phyloP scores from a whole-genome alignment of 2,797 vertebrate genomes.

The Moxostoma hubbsi region DNA sequence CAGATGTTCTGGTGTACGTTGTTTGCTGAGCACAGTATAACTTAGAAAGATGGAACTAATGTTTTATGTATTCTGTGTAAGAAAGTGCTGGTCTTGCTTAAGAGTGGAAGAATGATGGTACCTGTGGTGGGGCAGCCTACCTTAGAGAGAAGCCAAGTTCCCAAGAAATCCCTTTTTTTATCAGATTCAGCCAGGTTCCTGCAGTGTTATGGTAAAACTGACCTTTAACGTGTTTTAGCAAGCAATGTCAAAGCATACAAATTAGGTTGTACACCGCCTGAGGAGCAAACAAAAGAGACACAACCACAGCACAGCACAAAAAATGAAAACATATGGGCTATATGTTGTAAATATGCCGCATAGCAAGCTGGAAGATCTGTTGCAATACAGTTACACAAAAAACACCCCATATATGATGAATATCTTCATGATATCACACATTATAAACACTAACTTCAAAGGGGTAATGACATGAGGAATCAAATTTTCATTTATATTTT shows the following conservation, averaged over 20 bases:
- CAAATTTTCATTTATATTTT: too few species aligned
- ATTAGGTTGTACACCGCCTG: slow-evolving; percentile 55
- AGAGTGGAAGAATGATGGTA: slow-evolving; percentile 17
- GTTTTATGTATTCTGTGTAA: slow-evolving; percentile 36
- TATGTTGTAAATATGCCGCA: neutral
- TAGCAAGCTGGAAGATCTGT: neutral
- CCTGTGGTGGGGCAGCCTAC: slow-evolving; percentile 34
- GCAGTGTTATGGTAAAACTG: slow-evolving; percentile 64
- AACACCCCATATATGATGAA: neutral
- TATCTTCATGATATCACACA: too few species aligned
- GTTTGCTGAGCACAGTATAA: slow-evolving; percentile 31
- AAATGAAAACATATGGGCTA: neutral
- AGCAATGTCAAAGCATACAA: slow-evolving; percentile 73
- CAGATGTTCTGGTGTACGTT: neutral
- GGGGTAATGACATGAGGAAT: too few species aligned
- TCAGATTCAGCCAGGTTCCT: slow-evolving; percentile 49
- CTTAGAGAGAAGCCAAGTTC: slow-evolving; percentile 34
- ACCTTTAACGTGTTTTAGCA: slow-evolving; percentile 74
- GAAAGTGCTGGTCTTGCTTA: slow-evolving; percentile 33
- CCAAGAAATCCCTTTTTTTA: slow-evolving; percentile 38
- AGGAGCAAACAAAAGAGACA: slow-evolving; percentile 4
- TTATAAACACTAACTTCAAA: too few species aligned
- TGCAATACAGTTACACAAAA: neutral
- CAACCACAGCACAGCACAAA: too few species aligned
- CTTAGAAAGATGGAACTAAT: slow-evolving; percentile 17